Conservation (phyloP, 2,888 invertebrate species). For the Ecdyonurus torrentis region DNA sequence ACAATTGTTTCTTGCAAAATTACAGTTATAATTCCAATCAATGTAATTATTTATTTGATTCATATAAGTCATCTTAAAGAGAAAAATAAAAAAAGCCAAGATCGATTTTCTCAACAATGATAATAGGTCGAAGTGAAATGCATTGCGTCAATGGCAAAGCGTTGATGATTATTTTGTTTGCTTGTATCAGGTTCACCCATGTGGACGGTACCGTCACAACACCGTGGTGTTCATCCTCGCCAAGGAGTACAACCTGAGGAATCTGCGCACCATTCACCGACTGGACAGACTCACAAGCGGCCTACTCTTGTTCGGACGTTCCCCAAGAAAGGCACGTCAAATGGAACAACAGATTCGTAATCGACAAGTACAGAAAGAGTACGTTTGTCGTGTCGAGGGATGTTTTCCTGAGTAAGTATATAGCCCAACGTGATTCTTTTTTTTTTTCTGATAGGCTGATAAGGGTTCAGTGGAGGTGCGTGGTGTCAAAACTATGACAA, state of each 20-base stretch:
- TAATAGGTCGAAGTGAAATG: too few species aligned
- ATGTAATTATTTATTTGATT: too few species aligned
- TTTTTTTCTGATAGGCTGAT: too few species aligned
- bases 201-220: slow-evolving; percentile 95
- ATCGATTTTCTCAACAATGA: too few species aligned
- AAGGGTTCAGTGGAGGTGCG: too few species aligned
- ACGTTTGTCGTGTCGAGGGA: slow-evolving; percentile 88
- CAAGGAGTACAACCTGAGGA: slow-evolving; percentile 87
- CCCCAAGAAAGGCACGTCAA: slow-evolving; percentile 81
- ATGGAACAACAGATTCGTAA: slow-evolving; percentile 92
- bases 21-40: too few species aligned
- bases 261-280: slow-evolving; percentile 85
- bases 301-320: slow-evolving; percentile 81
- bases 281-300: slow-evolving; percentile 94
- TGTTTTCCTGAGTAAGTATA: slow-evolving; percentile 72
- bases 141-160: too few species aligned
- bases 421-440: background rate
- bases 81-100: too few species aligned
- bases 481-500: too few species aligned
- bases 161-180: too few species aligned
- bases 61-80: too few species aligned
- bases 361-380: slow-evolving; percentile 84
- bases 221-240: slow-evolving; percentile 92
- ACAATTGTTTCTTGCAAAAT: too few species aligned
- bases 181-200: slow-evolving; percentile 94